Evolutionary conservation across 2,888 invertebrate species (phyloP), one percentile per base, ranked within the genome.

Genomic region (Osmoderma eremita): DNA sequence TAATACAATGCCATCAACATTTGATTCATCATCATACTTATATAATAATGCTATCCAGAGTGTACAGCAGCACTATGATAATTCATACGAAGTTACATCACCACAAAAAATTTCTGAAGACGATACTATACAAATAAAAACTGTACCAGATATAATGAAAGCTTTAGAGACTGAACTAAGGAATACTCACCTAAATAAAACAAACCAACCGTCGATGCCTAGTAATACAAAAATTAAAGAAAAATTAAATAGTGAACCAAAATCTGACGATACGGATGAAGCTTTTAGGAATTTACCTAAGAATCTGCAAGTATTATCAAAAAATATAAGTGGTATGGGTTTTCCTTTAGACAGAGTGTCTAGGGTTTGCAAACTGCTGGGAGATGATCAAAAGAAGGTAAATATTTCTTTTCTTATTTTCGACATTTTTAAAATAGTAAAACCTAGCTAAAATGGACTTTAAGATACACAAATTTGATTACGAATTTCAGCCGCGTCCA

Each of bases 311-410:
- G 85, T 84, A 41, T 84, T 93, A 77, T 92, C 91, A 62, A 86
- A 87, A 76, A 89, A 89, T 71, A 89, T 96, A 67, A 89, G 90
- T 76, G 88, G 89, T 69, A 97, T 97, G 96, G 97, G 97, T 0
- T 97, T 97, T 79, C 91, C 93, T 0, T 79, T 92, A 61, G 87
- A 91, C 67, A 87, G 93, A 80, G 94, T 93, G 15, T 90, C 92
- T 3, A 87, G 93, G 75, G 91, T 93, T n/a, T 91, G 91, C 73
- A 87, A 89, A 73, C 84, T 90, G 56, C 84, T 93, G 71, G 94
- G 95, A 67, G 86, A 86, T 79, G 90, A 94, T 84, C 92, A 95
- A 82, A 95, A 94, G 82, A 93, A 92, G 88, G 93, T 93, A 80
- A 82, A n/a, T n/a, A n/a, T n/a, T n/a, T n/a, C n/a, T n/a, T n/a